phyloP scores from a whole-genome alignment of 1,140 invertebrate genomes.

The Eurosta solidaginis region DNA sequence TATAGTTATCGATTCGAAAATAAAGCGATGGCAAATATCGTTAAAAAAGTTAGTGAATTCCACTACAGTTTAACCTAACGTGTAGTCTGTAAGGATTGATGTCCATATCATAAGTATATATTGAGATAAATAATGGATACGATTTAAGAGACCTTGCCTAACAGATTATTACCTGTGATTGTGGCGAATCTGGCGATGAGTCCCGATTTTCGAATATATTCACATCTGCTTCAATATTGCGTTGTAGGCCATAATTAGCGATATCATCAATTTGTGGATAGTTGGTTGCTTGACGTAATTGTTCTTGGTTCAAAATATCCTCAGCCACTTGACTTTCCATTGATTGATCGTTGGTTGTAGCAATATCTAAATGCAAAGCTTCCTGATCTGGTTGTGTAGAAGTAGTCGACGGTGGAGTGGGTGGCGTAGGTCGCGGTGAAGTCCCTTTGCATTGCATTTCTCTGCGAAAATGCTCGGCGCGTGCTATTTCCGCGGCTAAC shows the following conservation, averaged over 20 bases:
- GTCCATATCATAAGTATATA: too few species aligned
- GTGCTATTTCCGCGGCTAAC: constrained; percentile 87
- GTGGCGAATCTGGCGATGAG: constrained; percentile 56
- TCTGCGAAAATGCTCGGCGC: constrained; percentile 78
- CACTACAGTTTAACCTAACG: too few species aligned
- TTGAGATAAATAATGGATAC: too few species aligned
- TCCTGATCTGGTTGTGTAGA: constrained; percentile 57
- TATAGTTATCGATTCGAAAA: too few species aligned
- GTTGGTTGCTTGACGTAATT: constrained; percentile 16
- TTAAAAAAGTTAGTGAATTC: too few species aligned
- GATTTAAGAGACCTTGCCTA: too few species aligned
- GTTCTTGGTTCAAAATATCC: constrained; percentile 42
- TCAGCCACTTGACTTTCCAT: constrained; percentile 56
- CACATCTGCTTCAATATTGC: constrained; percentile 53
- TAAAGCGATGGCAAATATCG: too few species aligned
- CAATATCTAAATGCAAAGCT: background rate
- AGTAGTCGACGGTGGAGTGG: constrained; percentile 55
- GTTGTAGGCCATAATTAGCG: constrained; percentile 37
- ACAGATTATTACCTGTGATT: constrained; percentile 48
- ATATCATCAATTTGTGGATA: constrained; percentile 39
- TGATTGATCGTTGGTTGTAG: constrained; percentile 50
- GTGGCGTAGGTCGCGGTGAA: constrained; percentile 56
- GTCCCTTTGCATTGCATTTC: constrained; percentile 67
- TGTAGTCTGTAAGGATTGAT: too few species aligned
- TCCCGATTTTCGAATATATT: constrained; percentile 55